A percentile compares a stretch with the other conserved stretches of the same genome.
phyloP scores from a whole-genome alignment of 2,888 invertebrate genomes.

The Itoplectis maculator region DNA sequence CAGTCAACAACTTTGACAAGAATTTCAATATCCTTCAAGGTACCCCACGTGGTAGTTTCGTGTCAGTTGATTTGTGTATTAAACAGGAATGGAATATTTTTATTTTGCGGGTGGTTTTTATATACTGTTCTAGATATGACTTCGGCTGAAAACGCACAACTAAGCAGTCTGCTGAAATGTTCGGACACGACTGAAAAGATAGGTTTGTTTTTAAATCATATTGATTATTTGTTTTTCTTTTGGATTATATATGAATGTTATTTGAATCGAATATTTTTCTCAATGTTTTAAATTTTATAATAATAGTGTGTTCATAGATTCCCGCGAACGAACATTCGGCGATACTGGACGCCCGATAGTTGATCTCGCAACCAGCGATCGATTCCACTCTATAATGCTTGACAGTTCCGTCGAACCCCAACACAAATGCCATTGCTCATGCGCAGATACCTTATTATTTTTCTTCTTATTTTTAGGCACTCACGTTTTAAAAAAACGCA shows the following conservation, averaged over 20 bases:
- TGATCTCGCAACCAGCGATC: slow-evolving; percentile 23
- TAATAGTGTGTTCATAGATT: slow-evolving; percentile 13
- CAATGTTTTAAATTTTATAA: slow-evolving; percentile 15
- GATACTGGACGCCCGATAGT: slow-evolving; percentile 25
- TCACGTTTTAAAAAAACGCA: too few species aligned
- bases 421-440: slow-evolving; percentile 21
- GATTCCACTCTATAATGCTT: slow-evolving; percentile 22
- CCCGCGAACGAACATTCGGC: slow-evolving; percentile 24
- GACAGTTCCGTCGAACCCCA: slow-evolving; percentile 25
- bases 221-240: slow-evolving; percentile 24
- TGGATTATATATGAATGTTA: slow-evolving; percentile 13
- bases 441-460: slow-evolving; percentile 10
- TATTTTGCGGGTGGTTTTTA: slow-evolving; percentile 27
- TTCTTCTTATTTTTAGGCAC: slow-evolving; percentile 17
- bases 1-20: slow-evolving; percentile 26
- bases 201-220: slow-evolving; percentile 18
- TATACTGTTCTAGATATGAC: slow-evolving; percentile 32
- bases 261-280: slow-evolving; percentile 11
- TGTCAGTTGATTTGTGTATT: slow-evolving; percentile 18
- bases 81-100: slow-evolving; percentile 28
- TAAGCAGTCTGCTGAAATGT: slow-evolving; percentile 26
- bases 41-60: slow-evolving; percentile 11
- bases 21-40: slow-evolving; percentile 25
- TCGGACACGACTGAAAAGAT: slow-evolving; percentile 15
- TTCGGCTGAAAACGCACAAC: slow-evolving; percentile 14